phyloP scores from a whole-genome alignment of 2,113 vertebrate genomes.

The Alligator sinensis region DNA sequence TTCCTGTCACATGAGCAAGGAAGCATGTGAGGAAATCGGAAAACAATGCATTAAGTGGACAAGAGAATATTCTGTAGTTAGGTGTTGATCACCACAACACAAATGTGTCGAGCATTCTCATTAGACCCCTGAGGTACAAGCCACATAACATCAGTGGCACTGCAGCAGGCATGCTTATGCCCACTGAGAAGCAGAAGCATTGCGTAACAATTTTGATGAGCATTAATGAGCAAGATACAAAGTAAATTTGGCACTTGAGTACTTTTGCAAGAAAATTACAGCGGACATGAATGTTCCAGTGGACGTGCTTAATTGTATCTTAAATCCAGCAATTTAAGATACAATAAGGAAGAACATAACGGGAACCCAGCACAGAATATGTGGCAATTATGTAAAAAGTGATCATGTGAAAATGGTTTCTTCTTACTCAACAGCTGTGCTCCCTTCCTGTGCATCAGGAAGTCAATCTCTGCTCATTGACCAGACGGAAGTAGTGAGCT shows the following conservation, averaged over 20 bases:
- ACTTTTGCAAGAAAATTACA: neutral
- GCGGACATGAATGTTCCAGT: neutral
- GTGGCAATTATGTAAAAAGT: slow-evolving; percentile 13
- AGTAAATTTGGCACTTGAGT: neutral
- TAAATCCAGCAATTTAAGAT: neutral
- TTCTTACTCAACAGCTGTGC: neutral
- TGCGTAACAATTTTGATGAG: neutral
- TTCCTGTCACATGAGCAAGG: neutral
- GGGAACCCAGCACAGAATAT: neutral
- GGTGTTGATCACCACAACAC: neutral
- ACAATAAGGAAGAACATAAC: neutral
- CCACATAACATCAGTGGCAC: neutral
- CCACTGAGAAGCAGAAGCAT: neutral
- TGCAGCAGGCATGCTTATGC: accelerated
- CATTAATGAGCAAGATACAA: neutral
- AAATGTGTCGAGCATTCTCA: accelerated
- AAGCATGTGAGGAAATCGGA: neutral
- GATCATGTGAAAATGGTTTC: neutral
- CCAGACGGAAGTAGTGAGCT: neutral
- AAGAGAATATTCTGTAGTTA: neutral
- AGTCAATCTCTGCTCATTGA: neutral
- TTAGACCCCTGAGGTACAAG: neutral
- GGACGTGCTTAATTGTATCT: no score
- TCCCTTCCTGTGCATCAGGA: neutral
- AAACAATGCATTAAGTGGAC: neutral